phyloP scores from a whole-genome alignment of 2,113 vertebrate species.

The Phoenicopterus ruber region DNA sequence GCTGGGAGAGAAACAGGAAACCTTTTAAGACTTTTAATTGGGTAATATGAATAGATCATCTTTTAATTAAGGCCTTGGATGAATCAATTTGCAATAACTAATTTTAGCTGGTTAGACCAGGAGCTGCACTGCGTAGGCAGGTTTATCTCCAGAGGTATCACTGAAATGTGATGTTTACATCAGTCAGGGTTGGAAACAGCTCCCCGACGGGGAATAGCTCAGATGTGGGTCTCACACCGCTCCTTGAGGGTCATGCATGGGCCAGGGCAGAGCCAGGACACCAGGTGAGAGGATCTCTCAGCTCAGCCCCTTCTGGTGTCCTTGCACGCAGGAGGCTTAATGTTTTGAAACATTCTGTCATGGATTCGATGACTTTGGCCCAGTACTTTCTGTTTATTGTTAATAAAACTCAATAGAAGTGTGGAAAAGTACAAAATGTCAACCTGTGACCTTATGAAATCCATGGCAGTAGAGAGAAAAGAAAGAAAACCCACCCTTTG shows the following conservation, averaged over 20 bases:
- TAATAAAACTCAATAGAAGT: constrained; percentile 19
- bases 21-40: background rate
- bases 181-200: background rate
- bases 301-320: background rate
- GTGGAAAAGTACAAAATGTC: constrained; percentile 51
- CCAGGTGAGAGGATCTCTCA: background rate
- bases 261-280: background rate
- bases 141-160: background rate
- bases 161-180: background rate
- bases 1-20: background rate
- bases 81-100: background rate
- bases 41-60: background rate
- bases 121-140: background rate
- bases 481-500: constrained; percentile 8
- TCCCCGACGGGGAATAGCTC: background rate
- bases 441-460: constrained; percentile 10
- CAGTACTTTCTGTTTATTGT: constrained; percentile 22
- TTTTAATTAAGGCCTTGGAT: background rate
- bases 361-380: background rate
- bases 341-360: background rate
- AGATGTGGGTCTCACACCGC: background rate
- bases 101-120: background rate
- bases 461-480: background rate
- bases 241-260: background rate
- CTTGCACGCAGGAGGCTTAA: background rate